Base-by-base conservation (phyloP, 2,113 vertebrate genomes). In the Sturnus vulgaris region DNA sequence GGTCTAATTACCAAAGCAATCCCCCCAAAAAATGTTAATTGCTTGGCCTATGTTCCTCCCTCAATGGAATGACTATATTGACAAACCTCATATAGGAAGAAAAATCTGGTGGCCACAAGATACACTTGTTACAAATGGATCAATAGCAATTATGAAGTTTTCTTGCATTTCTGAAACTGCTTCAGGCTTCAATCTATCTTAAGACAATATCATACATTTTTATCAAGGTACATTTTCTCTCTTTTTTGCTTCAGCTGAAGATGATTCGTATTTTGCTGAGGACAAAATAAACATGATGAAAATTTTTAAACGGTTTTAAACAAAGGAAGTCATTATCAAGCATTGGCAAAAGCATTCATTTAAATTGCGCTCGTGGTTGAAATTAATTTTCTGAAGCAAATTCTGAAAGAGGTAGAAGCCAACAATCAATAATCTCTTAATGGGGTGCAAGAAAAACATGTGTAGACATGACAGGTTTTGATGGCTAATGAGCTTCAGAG, bases 361-460 rank as follows among this genome's bases (percentile, higher is more conserved):
- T 88, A 90, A 94, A 94, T 87, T 92, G 92, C 50, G 60, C 56
- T 82, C 15, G 0, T 92, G 65, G 47, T 88, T 88, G 59, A 94
- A 93, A 96, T 96, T 94, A 96, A 96, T 96, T 97, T 97, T 96
- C 84, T 96, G 82, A 96, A 93, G 83, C 35, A 91, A 91, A 87
- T 91, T 96, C 82, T 92, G 75, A 93, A 96, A 96, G 92, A 65
- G 50, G 71, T 72, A 93, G 93, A 86, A 88, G 89, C 82, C 90
- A 92, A 92, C 92, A 92, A 97, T 96, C 94, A 94, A 97, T 97
- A 96, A 94, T 87, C 75, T 91, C 86, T 94, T 96, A 95, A 96
- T 96, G 91, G 92, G 83, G 94, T 95, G 90, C 93, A 95, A 90
- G 95, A 80, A 95, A 96, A 93, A 93, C 96, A 93, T 91, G 84